phyloP scores from a whole-genome alignment of 2,113 vertebrate genomes.

The Heterocephalus glaber region DNA sequence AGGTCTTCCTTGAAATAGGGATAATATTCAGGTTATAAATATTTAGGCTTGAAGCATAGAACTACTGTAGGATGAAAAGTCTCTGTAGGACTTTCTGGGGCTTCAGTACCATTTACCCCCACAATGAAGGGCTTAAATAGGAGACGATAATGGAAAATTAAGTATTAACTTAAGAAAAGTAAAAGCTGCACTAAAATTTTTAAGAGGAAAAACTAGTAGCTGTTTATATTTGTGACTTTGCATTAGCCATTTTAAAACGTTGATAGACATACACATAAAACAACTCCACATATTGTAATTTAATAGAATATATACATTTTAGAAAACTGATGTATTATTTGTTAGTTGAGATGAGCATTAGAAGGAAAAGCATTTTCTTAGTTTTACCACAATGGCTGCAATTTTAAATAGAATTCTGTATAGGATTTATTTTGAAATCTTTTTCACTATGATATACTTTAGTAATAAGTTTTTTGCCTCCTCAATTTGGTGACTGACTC shows the following conservation, averaged over 20 bases:
- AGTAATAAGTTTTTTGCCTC: slow-evolving; percentile 59
- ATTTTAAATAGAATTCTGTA: slow-evolving; percentile 72
- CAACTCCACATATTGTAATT: slow-evolving; percentile 74
- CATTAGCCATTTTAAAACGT: slow-evolving; percentile 70
- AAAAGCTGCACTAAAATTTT: slow-evolving; percentile 83
- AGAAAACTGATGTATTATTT: slow-evolving; percentile 79
- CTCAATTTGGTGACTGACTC: slow-evolving; percentile 54
- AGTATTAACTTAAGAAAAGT: slow-evolving; percentile 80
- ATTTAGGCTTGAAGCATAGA: slow-evolving; percentile 74
- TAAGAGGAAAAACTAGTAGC: slow-evolving; percentile 79
- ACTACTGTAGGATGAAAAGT: slow-evolving; percentile 73
- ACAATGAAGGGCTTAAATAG: slow-evolving; percentile 74
- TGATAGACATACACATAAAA: not conserved
- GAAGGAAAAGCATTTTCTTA: slow-evolving; percentile 70
- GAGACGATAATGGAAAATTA: slow-evolving; percentile 69
- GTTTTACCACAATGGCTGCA: slow-evolving; percentile 71
- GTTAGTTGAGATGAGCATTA: slow-evolving; percentile 62
- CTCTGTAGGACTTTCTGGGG: slow-evolving; percentile 74
- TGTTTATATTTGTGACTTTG: slow-evolving; percentile 76
- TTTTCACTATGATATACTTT: slow-evolving; percentile 68
- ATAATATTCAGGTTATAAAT: slow-evolving; percentile 73
- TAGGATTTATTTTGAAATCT: slow-evolving; percentile 47
- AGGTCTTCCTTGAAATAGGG: slow-evolving; percentile 70
- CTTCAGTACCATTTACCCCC: slow-evolving; percentile 72
- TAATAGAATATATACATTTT: slow-evolving; percentile 74